phyloP scores from a whole-genome alignment of 1,140 invertebrate species.

The Trichogramma pretiosum region DNA sequence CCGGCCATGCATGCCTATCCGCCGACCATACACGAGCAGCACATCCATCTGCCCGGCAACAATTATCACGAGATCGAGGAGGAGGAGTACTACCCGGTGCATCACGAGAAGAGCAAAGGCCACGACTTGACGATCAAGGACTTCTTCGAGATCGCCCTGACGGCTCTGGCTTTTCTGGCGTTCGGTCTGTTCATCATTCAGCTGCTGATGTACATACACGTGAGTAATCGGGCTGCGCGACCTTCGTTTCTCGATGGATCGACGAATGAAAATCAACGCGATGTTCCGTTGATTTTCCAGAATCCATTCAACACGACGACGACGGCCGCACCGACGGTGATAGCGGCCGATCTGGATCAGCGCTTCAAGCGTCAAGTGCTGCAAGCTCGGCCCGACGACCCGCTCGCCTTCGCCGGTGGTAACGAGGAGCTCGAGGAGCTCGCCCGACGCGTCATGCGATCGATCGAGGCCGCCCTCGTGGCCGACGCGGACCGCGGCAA shows the following conservation, averaged over 20 bases:
- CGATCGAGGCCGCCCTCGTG: slow-evolving; percentile 47
- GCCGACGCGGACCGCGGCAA: slow-evolving; percentile 40
- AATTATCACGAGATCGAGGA: slow-evolving; percentile 29
- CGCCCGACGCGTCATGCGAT: slow-evolving; percentile 45
- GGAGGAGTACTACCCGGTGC: slow-evolving; percentile 20
- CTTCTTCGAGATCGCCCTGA: slow-evolving; percentile 67
- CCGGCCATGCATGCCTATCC: slow-evolving; percentile 14
- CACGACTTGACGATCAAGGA: slow-evolving; percentile 54
- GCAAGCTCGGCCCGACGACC: slow-evolving; percentile 14
- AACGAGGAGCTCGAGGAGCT: slow-evolving; percentile 47
- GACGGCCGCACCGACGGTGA: slow-evolving; percentile 7
- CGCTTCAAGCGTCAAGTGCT: slow-evolving; percentile 27
- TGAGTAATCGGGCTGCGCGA: too few relatives aligned
- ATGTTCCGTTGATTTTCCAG: too few relatives aligned
- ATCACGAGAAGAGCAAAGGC: slow-evolving; percentile 42
- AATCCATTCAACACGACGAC: slow-evolving; percentile 22
- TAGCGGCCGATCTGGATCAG: slow-evolving; percentile 19
- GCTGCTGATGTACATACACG: slow-evolving; percentile 53
- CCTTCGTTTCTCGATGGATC: too few relatives aligned
- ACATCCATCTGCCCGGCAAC: slow-evolving; percentile 31
- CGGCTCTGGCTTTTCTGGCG: slow-evolving; percentile 67
- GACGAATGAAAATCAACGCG: too few relatives aligned
- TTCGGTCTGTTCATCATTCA: slow-evolving; percentile 70
- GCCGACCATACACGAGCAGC: slow-evolving; percentile 37
- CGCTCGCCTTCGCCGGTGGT: slow-evolving; percentile 22